phyloP scores from a whole-genome alignment of 2,888 invertebrate genomes.

The Leptopilina drosophilae region DNA sequence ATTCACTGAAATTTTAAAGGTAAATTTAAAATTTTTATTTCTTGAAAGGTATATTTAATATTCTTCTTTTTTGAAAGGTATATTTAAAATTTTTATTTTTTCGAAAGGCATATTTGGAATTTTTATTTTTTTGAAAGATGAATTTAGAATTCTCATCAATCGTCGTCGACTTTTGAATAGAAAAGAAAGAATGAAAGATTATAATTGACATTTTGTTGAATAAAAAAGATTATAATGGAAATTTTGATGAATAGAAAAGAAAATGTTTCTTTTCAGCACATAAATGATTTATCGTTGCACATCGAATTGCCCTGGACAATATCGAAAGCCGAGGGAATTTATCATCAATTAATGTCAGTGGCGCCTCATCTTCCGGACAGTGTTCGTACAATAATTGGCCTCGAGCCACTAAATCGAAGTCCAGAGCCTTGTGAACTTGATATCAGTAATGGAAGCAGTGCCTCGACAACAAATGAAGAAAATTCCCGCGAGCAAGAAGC shows the following conservation, averaged over 20 bases:
- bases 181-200: too few species aligned
- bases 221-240: too few species aligned
- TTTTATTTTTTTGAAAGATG: too few species aligned
- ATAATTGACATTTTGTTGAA: too few species aligned
- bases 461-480: conserved; percentile 71
- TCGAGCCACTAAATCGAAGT: conserved; percentile 76
- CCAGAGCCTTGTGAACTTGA: conserved; percentile 60
- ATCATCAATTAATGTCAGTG: conserved; percentile 87
- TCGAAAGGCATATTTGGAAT: too few species aligned
- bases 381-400: conserved; percentile 85
- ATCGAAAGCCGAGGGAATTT: conserved; percentile 94
- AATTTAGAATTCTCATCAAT: background rate
- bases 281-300: conserved; percentile 94
- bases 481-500: conserved; percentile 68
- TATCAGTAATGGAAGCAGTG: conserved; percentile 52
- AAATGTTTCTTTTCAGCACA: conserved; percentile 83
- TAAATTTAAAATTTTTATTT: conserved; percentile 66
- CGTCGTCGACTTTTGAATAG: too few species aligned
- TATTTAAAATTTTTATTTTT: too few species aligned
- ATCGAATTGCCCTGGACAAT: conserved; percentile 90
- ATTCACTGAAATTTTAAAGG: conserved; percentile 96
- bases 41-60: too few species aligned
- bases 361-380: conserved; percentile 85
- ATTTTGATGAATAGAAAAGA: too few species aligned
- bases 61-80: too few species aligned